Conservation (phyloP, 1,140 invertebrate genomes). For the Leptinotarsa texana region DNA sequence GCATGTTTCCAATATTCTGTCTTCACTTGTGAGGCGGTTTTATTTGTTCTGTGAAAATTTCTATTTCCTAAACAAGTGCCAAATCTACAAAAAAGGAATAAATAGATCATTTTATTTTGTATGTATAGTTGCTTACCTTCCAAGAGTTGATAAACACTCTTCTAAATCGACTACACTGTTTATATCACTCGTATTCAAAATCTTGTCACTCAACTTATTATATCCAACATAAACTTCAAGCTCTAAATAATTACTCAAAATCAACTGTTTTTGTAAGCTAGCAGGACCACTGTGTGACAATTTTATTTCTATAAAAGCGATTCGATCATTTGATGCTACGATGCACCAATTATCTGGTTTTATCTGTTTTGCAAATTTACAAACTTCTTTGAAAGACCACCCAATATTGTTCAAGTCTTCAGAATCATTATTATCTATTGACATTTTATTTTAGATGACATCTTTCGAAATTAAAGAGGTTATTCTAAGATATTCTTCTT, state of each 20-base stretch:
- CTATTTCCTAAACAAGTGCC: neutral
- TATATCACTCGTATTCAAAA: neutral
- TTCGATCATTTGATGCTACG: slow-evolving; percentile 2
- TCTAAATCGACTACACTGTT: neutral
- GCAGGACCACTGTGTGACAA: neutral
- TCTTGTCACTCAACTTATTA: neutral
- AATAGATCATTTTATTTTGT: neutral
- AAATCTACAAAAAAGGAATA: neutral
- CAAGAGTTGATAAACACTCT: neutral
- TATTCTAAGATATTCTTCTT: neutral
- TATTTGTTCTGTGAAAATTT: slow-evolving; percentile 1
- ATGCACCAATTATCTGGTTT: neutral
- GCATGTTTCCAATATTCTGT: neutral
- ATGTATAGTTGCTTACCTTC: neutral
- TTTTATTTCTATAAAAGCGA: slow-evolving; percentile 14
- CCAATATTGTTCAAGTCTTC: neutral
- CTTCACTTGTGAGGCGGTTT: neutral
- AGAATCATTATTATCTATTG: slow-evolving; percentile 1
- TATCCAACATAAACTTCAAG: neutral
- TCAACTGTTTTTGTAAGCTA: slow-evolving; percentile 5
- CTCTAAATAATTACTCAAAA: neutral
- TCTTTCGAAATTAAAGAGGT: slow-evolving; percentile 1
- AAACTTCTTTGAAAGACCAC: slow-evolving; percentile 14
- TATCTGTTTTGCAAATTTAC: neutral
- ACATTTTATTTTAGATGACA: slow-evolving; percentile 3